Conservation (phyloP, 2,113 vertebrate species). For the Marmota flaviventris region DNA sequence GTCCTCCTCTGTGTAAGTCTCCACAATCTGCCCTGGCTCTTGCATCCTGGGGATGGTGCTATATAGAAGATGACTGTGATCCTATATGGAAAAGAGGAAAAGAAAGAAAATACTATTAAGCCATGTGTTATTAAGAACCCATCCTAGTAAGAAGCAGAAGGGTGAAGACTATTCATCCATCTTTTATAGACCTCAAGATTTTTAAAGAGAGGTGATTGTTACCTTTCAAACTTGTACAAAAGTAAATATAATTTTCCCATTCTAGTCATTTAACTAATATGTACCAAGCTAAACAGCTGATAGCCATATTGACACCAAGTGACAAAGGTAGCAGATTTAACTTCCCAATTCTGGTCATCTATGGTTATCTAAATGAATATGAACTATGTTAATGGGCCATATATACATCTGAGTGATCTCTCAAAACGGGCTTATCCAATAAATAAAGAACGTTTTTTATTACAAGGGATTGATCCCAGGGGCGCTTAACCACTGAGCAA, state of each 20-base stretch:
- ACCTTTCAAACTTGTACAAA: constrained; percentile 44
- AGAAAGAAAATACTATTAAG: not conserved
- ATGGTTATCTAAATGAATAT: not conserved
- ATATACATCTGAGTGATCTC: not conserved
- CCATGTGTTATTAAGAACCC: not conserved
- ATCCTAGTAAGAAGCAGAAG: not conserved
- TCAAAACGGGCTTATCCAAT: not conserved
- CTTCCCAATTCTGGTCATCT: not conserved
- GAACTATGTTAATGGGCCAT: not conserved
- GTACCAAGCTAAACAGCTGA: not conserved
- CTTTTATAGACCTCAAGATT: not conserved
- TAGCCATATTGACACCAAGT: not conserved
- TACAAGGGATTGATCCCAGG: no score
- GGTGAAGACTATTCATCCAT: not conserved
- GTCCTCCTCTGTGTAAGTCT: constrained; percentile 93
- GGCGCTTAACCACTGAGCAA: no score
- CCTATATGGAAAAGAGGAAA: constrained; percentile 73
- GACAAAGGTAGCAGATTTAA: not conserved
- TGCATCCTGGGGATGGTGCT: constrained; percentile 93
- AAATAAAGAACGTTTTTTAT: not conserved
- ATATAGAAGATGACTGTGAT: constrained; percentile 89
- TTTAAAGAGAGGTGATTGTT: not conserved
- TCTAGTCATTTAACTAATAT: constrained; percentile 31
- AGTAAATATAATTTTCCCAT: constrained; percentile 7
- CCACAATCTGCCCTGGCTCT: constrained; percentile 95